These are phyloP conservation scores for Gryllus longicercus DNA, from an alignment of 2,888 invertebrate genomes.

Conservation along the genomic window DNA sequence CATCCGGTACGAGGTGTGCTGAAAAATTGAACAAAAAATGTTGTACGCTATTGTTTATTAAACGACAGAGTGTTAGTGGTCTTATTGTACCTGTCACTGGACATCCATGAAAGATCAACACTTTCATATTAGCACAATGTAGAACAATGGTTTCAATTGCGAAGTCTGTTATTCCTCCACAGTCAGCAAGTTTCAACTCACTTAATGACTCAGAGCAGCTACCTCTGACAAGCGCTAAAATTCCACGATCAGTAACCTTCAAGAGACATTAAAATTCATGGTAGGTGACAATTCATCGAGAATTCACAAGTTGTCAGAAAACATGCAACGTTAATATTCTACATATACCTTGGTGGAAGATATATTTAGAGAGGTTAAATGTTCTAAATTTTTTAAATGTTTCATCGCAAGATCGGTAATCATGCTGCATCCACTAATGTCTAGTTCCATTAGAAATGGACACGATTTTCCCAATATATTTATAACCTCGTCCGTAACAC, in stretches of 20 bases:
- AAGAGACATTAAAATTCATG: constrained; percentile 18
- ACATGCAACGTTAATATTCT: not conserved
- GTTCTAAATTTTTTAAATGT: constrained; percentile 41
- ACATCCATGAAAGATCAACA: constrained; percentile 39
- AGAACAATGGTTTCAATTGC: constrained; percentile 42
- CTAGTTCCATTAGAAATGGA: constrained; percentile 29
- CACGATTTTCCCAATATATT: constrained; percentile 30
- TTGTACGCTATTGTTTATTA: no score
- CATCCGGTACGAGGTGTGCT: not conserved
- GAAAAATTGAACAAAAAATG: not conserved
- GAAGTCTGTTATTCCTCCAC: constrained; percentile 42
- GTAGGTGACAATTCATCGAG: no score
- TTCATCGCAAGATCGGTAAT: constrained; percentile 44
- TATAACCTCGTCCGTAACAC: constrained; percentile 35
- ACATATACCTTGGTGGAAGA: constrained; percentile 45
- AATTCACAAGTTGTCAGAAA: not conserved
- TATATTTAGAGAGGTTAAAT: constrained; percentile 44
- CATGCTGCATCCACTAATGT: constrained; percentile 40
- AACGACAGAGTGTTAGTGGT: not conserved
- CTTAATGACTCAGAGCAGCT: constrained; percentile 41
- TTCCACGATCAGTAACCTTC: constrained; percentile 45
- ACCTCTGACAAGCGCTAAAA: constrained; percentile 42
- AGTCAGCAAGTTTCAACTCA: constrained; percentile 45
- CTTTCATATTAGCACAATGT: constrained; percentile 44
- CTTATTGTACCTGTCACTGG: constrained; percentile 29